phyloP scores from a whole-genome alignment of 2,888 invertebrate species.

The Meteorus colon region DNA sequence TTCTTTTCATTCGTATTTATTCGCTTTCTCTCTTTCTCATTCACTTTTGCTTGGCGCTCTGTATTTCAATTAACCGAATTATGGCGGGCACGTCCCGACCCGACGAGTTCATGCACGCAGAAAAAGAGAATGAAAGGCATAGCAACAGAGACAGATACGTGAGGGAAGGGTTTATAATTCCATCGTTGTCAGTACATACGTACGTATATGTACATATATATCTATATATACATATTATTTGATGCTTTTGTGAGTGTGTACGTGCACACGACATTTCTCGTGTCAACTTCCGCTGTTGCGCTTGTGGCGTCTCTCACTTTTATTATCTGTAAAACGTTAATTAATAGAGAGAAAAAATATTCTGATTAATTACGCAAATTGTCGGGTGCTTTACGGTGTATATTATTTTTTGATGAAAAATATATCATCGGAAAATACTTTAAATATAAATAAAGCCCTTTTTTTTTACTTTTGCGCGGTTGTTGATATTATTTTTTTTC shows the following conservation, averaged over 20 bases:
- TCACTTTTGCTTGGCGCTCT: conserved; percentile 39
- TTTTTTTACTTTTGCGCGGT: too few relatives aligned
- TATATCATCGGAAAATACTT: not conserved
- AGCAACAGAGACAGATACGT: conserved; percentile 24
- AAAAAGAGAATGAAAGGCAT: conserved; percentile 44
- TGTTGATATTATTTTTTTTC: not conserved
- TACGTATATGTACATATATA: not conserved
- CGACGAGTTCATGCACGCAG: conserved; percentile 49
- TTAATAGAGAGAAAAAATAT: conserved; percentile 25
- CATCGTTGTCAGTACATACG: conserved; percentile 35
- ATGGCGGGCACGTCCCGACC: conserved; percentile 57
- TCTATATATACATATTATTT: not conserved
- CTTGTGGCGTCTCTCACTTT: conserved; percentile 7
- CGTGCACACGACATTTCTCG: conserved; percentile 47
- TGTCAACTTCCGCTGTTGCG: conserved; percentile 60
- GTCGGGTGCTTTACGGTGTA: not conserved
- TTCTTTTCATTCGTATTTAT: not conserved
- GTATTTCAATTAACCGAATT: conserved; percentile 68
- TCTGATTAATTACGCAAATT: conserved; percentile 14
- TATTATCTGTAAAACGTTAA: conserved; percentile 19
- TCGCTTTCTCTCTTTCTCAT: conserved; percentile 15
- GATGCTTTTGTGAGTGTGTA: conserved; percentile 5
- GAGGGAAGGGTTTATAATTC: conserved; percentile 46
- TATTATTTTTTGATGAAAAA: not conserved
- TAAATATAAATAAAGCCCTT: not conserved